phyloP scores from a whole-genome alignment of 2,113 vertebrate species.

The Spilogale gracilis region DNA sequence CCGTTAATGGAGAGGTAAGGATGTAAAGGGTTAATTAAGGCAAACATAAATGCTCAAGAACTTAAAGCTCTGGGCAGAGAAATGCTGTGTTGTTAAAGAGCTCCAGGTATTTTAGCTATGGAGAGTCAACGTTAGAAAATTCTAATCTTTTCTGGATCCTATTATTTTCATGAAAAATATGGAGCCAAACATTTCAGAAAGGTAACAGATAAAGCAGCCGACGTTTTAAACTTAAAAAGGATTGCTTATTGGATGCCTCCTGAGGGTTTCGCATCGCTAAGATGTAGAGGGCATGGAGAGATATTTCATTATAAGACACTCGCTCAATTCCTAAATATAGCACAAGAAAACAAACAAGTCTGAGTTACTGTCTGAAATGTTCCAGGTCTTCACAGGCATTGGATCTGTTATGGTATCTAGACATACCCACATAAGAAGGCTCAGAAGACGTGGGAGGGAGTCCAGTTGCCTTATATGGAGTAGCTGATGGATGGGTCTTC shows the following conservation, averaged over 20 bases:
- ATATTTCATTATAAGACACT: constrained; percentile 47
- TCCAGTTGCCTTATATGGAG: constrained; percentile 37
- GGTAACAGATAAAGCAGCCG: constrained; percentile 65
- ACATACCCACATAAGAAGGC: background rate
- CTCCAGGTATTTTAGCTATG: background rate
- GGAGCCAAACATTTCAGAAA: constrained; percentile 45
- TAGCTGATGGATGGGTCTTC: background rate
- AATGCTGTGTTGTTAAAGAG: background rate
- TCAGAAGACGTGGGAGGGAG: background rate
- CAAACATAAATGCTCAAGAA: background rate
- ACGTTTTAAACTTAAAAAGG: constrained; percentile 52
- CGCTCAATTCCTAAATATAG: constrained; percentile 44
- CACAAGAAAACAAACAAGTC: constrained; percentile 45
- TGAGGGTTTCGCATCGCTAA: constrained; percentile 34
- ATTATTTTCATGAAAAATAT: constrained; percentile 52
- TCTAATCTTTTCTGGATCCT: constrained; percentile 58
- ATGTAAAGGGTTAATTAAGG: constrained; percentile 68
- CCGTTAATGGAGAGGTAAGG: background rate
- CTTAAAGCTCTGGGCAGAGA: constrained; percentile 51
- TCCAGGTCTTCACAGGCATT: constrained; percentile 31
- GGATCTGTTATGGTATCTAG: constrained; percentile 29
- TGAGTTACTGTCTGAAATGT: constrained; percentile 49
- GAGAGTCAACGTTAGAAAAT: constrained; percentile 62
- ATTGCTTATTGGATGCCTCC: background rate
- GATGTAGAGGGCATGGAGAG: constrained; percentile 23